A percentile compares a stretch with the other conserved stretches of the same genome.
Conservation (phyloP, 2,888 invertebrate genomes). For the Campoplex nolae region DNA sequence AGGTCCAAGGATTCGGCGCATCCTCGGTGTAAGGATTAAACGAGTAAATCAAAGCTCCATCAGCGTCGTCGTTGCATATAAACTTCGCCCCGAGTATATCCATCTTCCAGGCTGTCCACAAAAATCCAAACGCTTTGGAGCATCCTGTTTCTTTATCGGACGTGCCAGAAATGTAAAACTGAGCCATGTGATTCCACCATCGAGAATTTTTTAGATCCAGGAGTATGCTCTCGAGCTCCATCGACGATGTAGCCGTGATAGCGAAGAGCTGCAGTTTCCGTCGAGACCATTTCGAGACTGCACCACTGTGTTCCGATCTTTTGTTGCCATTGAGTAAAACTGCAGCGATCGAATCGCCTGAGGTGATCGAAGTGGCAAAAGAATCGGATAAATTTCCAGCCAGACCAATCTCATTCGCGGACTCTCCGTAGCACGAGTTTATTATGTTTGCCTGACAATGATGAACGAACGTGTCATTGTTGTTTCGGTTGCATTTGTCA, state of each 20-base stretch:
- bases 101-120: slow-evolving; percentile 61
- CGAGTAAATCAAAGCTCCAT: slow-evolving; percentile 54
- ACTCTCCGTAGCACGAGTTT: background rate
- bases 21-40: slow-evolving; percentile 67
- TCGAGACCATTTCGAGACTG: background rate
- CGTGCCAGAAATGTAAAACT: slow-evolving; percentile 57
- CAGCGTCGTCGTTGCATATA: slow-evolving; percentile 59
- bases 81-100: slow-evolving; percentile 25
- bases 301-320: background rate
- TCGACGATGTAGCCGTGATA: background rate
- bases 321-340: background rate
- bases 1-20: slow-evolving; percentile 63
- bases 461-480: background rate
- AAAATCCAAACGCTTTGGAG: slow-evolving; percentile 47
- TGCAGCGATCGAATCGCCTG: background rate
- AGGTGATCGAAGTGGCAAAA: background rate
- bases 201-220: slow-evolving; percentile 48
- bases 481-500: background rate
- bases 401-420: background rate
- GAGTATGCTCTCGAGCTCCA: background rate
- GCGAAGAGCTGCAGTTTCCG: slow-evolving; percentile 16
- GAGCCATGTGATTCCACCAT: slow-evolving; percentile 69
- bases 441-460: background rate
- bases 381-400: background rate
- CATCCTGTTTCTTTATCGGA: slow-evolving; percentile 44